Base-by-base conservation (phyloP, 1,140 invertebrate genomes). In the Drosophila chauvacae region DNA sequence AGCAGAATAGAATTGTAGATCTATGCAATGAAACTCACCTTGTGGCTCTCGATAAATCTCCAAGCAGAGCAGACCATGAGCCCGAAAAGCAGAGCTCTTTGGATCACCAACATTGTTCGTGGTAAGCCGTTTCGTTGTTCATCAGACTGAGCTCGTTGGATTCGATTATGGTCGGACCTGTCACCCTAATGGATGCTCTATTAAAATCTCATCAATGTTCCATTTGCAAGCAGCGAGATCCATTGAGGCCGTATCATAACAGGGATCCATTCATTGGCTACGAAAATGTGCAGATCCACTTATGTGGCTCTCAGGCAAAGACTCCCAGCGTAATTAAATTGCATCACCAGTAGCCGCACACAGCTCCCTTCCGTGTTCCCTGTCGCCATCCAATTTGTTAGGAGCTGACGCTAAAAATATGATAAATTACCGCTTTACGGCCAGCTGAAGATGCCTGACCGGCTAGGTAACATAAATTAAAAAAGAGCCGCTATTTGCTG, bases 311-410 rank as follows among this genome's bases (percentile, higher is more conserved):
- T 55, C 18, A 23, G n/a, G 37, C 30, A 18, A n/a, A 14, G 45
- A 41, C 70, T 78, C 59, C 74, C 75, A 58, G 44, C 56, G 60
- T 79, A 88, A 90, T 88, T 88, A 88, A 88, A 88, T 90, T 90
- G 69, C 57, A 39, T 39, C 35, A 53, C 57, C 48, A 28, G 37
- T 16, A 48, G 47, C 50, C 53, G n/a, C 13, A 33, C 47, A 44
- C 48, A 30, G 41, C 45, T 41, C n/a, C 14, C n/a, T n/a, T 37
- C 18, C 7, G 11, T 2, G 10, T 10, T 56, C 23, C 28, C n/a
- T 20, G 39, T 39, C 50, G 53, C 75, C 74, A 60, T 77, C 63
- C 69, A 90, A 79, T 73, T 81, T 81, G 73, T 61, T 71, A 64
- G 48, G 33, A 65, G 65, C 55, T 48, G 62, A 68, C 65, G 73